Percentiles rank a stretch among this genome's conserved stretches.
These are phyloP conservation scores for Indicator indicator DNA, from an alignment of 2,113 vertebrate genomes.

Conservation along the genomic window DNA sequence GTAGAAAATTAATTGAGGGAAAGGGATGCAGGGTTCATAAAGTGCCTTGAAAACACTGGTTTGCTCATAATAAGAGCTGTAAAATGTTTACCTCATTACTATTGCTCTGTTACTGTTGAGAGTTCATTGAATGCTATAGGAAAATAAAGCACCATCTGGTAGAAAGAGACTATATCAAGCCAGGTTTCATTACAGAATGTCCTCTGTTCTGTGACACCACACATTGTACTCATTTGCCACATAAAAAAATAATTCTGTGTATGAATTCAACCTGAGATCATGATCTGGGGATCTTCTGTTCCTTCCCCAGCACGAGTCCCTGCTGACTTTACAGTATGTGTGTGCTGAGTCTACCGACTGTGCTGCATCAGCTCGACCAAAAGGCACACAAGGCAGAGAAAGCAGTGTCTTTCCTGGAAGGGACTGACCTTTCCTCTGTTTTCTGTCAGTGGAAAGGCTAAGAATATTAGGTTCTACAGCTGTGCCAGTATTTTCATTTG, in stretches of 20 bases:
- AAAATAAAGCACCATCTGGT: background rate
- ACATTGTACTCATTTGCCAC: background rate
- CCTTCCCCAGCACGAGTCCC: background rate
- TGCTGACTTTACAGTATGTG: background rate
- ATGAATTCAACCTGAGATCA: background rate
- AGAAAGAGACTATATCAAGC: background rate
- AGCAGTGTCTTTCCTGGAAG: background rate
- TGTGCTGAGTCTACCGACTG: background rate
- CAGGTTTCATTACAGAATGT: background rate
- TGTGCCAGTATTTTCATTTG: background rate
- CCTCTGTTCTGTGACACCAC: background rate
- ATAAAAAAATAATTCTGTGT: background rate
- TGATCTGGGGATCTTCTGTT: background rate
- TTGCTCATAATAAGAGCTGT: background rate
- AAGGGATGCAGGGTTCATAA: background rate
- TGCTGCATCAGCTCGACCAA: background rate
- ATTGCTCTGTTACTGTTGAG: background rate
- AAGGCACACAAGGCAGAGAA: background rate
- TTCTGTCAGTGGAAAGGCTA: background rate
- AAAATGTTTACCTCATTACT: background rate
- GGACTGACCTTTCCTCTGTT: background rate
- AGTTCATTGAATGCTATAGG: background rate
- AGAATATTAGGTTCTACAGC: background rate
- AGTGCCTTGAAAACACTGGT: background rate
- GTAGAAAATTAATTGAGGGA: background rate